Evolutionary conservation across 2,888 invertebrate genomes (phyloP).

Genomic region (Hemicrepidius hirtus): DNA sequence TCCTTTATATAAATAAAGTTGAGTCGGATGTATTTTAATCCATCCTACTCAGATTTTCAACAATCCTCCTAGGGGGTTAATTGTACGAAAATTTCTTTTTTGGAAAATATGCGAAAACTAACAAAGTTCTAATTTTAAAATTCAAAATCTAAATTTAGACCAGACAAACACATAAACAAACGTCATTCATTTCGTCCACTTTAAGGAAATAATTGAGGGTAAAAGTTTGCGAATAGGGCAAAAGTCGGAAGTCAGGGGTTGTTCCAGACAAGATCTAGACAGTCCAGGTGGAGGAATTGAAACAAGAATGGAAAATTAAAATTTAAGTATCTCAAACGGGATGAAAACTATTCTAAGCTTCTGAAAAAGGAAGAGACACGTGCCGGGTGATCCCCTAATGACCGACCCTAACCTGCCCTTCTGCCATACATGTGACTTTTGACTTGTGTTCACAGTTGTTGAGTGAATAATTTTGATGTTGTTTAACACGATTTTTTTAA

Average conservation of each 20-base stretch:
- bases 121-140: neutral
- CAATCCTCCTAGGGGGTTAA: too few species aligned
- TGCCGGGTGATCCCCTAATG: conserved; percentile 49
- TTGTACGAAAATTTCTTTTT: too few species aligned
- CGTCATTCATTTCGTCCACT: conserved; percentile 7
- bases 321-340: conserved; percentile 29
- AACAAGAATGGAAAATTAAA: conserved; percentile 43
- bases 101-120: too few species aligned
- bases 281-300: conserved; percentile 52
- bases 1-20: neutral
- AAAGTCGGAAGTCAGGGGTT: conserved; percentile 56
- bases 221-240: conserved; percentile 29
- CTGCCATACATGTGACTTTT: conserved; percentile 48
- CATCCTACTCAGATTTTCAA: neutral
- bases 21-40: neutral
- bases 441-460: conserved; percentile 45
- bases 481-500: neutral
- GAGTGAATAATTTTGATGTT: conserved; percentile 23
- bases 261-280: conserved; percentile 56
- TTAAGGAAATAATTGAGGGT: conserved; percentile 11
- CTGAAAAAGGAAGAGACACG: conserved; percentile 37
- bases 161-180: conserved; percentile 2
- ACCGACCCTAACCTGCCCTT: conserved; percentile 46
- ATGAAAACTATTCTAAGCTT: conserved; percentile 14
- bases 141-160: neutral